These are phyloP conservation scores for Atta cephalotes DNA, from an alignment of 1,140 invertebrate species.

Conservation along the genomic window DNA sequence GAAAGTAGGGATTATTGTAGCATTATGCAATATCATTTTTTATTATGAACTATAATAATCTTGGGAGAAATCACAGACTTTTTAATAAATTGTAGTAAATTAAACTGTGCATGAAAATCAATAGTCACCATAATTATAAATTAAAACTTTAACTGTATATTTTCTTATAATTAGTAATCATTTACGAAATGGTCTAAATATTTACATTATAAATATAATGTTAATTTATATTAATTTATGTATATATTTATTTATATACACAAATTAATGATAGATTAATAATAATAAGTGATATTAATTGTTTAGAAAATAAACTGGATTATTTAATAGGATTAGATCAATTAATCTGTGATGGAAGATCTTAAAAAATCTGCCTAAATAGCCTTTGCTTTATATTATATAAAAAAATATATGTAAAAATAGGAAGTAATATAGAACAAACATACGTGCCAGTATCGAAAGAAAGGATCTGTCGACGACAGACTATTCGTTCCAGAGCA, in stretches of 20 bases:
- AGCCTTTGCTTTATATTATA: background rate
- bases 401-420: background rate
- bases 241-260: background rate
- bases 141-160: background rate
- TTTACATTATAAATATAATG: background rate
- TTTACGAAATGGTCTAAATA: background rate
- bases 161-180: background rate
- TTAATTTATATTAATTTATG: constrained; percentile 24
- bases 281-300: background rate
- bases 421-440: background rate
- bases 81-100: constrained; percentile 28
- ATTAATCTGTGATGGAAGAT: background rate
- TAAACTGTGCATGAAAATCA: background rate
- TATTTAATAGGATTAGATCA: background rate
- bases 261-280: constrained; percentile 13
- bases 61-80: background rate
- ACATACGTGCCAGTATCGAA: background rate
- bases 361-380: no score
- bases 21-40: background rate
- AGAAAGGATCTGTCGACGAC: background rate
- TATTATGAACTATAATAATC: background rate
- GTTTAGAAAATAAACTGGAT: background rate
- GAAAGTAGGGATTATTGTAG: background rate
- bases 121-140: background rate
- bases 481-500: background rate